Evolutionary conservation across 2,797 vertebrate genomes (phyloP).

Genomic region (Buphagus erythrorhynchus): DNA sequence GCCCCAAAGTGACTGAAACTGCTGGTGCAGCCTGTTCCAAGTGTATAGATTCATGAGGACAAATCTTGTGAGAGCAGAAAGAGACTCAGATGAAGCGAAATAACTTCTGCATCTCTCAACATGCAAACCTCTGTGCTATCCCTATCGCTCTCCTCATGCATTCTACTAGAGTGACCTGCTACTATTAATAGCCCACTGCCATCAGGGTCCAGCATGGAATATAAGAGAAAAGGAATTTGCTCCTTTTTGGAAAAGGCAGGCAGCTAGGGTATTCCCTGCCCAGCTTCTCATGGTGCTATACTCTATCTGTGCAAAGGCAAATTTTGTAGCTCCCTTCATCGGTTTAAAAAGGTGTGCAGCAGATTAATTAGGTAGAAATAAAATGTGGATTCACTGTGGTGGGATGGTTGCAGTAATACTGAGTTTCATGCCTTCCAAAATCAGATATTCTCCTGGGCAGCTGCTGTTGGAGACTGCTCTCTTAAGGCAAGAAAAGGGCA

Average conservation of each 20-base stretch:
- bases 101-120: not conserved
- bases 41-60: not conserved
- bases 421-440: not conserved
- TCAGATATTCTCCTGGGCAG: not conserved
- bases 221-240: not conserved
- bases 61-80: not conserved
- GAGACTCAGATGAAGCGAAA: not conserved
- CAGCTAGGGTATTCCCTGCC: not conserved
- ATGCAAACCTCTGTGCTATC: not conserved
- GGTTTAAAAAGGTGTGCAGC: not conserved
- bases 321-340: not conserved
- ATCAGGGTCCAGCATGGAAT: not conserved
- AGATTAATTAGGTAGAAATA: not conserved
- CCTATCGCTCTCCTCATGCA: not conserved
- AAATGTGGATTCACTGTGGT: not conserved
- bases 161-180: not conserved
- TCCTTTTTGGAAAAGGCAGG: not conserved
- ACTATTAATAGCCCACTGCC: not conserved
- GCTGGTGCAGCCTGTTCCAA: not conserved
- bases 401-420: not conserved
- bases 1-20: not conserved
- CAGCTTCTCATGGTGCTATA: rapidly evolving
- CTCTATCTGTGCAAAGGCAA: not conserved
- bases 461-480: not conserved
- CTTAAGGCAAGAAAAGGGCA: not conserved